Evolutionary conservation across 2,113 vertebrate species (phyloP).

Genomic region (Miniopterus natalensis): DNA sequence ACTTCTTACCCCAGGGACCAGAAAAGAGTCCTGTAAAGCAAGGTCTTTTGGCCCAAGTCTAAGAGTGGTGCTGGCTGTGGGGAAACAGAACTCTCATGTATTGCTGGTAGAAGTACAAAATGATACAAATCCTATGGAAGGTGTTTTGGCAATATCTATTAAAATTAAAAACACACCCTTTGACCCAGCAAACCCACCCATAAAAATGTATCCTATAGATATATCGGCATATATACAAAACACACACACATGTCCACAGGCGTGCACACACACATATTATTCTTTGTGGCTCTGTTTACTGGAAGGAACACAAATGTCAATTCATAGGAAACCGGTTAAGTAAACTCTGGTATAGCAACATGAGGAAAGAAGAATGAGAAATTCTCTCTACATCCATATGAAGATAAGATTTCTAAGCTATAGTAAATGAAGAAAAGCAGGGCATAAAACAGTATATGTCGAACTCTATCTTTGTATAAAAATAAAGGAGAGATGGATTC

Average conservation of each 20-base stretch:
- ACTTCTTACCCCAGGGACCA: not conserved
- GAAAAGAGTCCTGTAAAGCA: not conserved
- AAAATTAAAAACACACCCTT: slow-evolving; percentile 26
- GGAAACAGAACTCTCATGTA: not conserved
- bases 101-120: not conserved
- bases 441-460: not conserved
- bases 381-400: not conserved
- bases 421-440: slow-evolving; percentile 30
- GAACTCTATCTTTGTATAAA: not conserved
- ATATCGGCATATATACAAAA: not conserved
- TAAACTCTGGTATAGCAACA: not conserved
- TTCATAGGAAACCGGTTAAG: not conserved
- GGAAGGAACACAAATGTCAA: not conserved
- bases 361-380: slow-evolving; percentile 22
- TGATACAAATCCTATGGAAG: not conserved
- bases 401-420: slow-evolving; percentile 22
- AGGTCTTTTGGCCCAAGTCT: not conserved
- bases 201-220: not conserved
- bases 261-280: not conserved
- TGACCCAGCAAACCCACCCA: not conserved
- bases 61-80: not conserved
- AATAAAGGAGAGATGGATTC: not conserved
- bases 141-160: not conserved
- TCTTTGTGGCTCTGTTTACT: not conserved
- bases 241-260: not conserved